A percentile compares a stretch with the other conserved stretches of the same genome.
These are phyloP conservation scores for Drosophila insularis DNA, from an alignment of 1,140 invertebrate species.

Conservation along the genomic window DNA sequence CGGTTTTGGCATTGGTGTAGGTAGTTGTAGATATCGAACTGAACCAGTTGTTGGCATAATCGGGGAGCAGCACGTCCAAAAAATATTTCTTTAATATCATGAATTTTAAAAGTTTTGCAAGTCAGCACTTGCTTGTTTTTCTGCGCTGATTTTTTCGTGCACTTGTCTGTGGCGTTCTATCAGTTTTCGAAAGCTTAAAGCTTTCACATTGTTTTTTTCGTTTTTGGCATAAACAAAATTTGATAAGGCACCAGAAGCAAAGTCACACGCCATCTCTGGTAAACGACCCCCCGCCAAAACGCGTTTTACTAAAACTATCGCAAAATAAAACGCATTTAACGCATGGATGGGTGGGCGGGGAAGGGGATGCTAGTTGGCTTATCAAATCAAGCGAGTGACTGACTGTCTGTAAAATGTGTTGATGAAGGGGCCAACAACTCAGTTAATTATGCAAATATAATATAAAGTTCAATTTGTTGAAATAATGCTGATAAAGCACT, in stretches of 20 bases:
- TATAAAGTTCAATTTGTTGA: conserved; percentile 7
- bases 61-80: not conserved
- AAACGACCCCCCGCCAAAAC: conserved; percentile 20
- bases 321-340: conserved; percentile 27
- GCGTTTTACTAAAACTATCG: not conserved
- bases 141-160: conserved; percentile 15
- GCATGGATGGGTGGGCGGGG: no score
- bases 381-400: conserved; percentile 2
- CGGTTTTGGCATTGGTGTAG: conserved; percentile 7
- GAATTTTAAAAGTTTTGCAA: not conserved
- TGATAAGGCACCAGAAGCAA: conserved; percentile 36
- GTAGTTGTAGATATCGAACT: not conserved
- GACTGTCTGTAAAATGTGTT: not conserved
- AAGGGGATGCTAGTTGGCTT: not conserved
- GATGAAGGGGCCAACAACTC: not conserved
- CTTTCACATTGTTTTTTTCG: conserved; percentile 9
- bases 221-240: conserved; percentile 27
- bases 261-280: conserved; percentile 29
- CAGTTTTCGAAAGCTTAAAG: not conserved
- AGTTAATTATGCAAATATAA: conserved; percentile 11
- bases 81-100: not conserved
- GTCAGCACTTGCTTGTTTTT: conserved; percentile 37
- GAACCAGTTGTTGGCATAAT: conserved; percentile 20
- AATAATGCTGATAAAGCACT: conserved; percentile 12
- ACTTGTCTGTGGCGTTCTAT: conserved; percentile 17